phyloP scores from a whole-genome alignment of 2,797 vertebrate species.

The Adelosebastes latens region DNA sequence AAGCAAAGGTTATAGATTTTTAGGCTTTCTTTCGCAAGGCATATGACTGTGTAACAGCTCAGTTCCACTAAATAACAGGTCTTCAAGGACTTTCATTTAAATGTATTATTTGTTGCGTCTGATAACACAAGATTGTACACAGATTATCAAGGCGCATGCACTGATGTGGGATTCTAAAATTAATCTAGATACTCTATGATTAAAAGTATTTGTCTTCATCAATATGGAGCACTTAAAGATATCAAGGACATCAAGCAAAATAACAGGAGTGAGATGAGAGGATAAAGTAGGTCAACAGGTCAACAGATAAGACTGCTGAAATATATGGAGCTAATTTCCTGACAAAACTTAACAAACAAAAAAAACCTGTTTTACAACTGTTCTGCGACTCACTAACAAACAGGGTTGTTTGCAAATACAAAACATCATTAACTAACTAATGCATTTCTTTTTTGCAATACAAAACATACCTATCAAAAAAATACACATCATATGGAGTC shows the following conservation, averaged over 20 bases:
- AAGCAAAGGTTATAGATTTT: not conserved
- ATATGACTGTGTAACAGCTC: not conserved
- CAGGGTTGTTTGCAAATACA: too few species aligned
- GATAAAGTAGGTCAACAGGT: conserved; percentile 28
- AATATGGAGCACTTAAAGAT: not conserved
- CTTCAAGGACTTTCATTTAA: not conserved
- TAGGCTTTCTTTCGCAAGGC: not conserved
- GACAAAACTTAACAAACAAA: too few species aligned
- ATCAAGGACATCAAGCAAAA: conserved; percentile 47
- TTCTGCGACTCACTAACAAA: too few species aligned
- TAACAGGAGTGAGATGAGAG: conserved; percentile 20
- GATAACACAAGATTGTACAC: not conserved
- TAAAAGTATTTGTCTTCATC: conserved; percentile 21
- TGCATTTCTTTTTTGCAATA: too few species aligned
- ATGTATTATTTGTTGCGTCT: not conserved
- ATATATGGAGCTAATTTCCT: not conserved
- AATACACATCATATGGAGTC: too few species aligned
- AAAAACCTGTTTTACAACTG: too few species aligned
- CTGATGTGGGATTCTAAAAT: conserved; percentile 1
- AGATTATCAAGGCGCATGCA: not conserved
- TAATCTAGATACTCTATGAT: conserved; percentile 13
- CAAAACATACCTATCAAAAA: too few species aligned
- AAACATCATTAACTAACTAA: too few species aligned
- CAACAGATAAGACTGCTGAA: conserved; percentile 20
- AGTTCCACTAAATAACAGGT: not conserved